Conservation (phyloP, 2,888 invertebrate genomes). For the Acronicta alni region DNA sequence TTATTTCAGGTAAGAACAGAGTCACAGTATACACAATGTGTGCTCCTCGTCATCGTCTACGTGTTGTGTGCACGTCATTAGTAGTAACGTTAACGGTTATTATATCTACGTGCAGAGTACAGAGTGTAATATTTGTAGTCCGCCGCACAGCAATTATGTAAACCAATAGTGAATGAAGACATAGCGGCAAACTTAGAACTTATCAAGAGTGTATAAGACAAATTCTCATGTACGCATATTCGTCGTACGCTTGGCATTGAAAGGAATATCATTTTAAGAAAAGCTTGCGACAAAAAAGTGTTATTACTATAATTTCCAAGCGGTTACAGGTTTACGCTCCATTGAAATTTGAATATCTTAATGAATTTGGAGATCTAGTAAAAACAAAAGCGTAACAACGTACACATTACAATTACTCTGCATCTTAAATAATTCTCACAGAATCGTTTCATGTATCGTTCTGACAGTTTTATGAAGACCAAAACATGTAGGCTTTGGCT, state of each 20-base stretch:
- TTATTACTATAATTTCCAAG: no score
- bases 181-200: no score
- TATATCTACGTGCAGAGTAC: background rate
- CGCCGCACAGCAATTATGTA: background rate
- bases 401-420: background rate
- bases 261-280: no score
- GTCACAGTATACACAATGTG: background rate
- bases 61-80: background rate
- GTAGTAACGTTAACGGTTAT: background rate
- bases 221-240: no score
- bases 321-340: background rate
- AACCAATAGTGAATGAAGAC: background rate
- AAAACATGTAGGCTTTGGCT: constrained; percentile 50
- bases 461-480: constrained; percentile 55
- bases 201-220: no score
- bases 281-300: no score
- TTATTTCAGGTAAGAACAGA: background rate
- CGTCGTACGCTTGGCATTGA: no score
- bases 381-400: background rate
- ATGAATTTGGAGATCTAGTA: background rate
- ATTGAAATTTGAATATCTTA: background rate
- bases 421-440: background rate
- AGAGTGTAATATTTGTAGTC: background rate
- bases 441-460: constrained; percentile 37
- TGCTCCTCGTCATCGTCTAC: background rate